Evolutionary conservation across 2,888 invertebrate genomes (phyloP).

Genomic region (Galerucella nymphaeae): DNA sequence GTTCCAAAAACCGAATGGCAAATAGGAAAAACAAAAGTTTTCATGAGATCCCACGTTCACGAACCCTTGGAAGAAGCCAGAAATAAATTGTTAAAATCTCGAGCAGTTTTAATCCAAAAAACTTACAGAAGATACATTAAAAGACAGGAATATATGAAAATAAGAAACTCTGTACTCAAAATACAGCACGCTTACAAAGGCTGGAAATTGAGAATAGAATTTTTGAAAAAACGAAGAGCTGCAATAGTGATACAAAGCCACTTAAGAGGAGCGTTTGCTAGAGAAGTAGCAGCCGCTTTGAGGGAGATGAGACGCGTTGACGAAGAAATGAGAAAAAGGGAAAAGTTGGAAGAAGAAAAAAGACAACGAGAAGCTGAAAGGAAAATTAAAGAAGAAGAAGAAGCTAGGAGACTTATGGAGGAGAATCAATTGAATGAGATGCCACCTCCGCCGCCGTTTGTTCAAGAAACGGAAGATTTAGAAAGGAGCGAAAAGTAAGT

Average conservation of each 20-base stretch:
- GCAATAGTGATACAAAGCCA: constrained; percentile 88
- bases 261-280: constrained; percentile 88
- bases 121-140: constrained; percentile 75
- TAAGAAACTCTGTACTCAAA: constrained; percentile 75
- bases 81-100: constrained; percentile 74
- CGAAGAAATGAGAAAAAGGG: constrained; percentile 85
- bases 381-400: constrained; percentile 67
- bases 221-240: constrained; percentile 83
- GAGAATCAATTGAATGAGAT: constrained; percentile 53
- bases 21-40: constrained; percentile 87
- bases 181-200: constrained; percentile 89
- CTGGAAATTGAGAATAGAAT: constrained; percentile 85
- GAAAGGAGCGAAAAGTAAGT: constrained; percentile 74
- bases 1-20: constrained; percentile 86
- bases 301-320: constrained; percentile 89
- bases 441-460: constrained; percentile 63
- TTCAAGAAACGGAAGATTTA: constrained; percentile 67
- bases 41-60: constrained; percentile 83
- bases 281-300: constrained; percentile 88
- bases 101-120: constrained; percentile 81
- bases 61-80: constrained; percentile 86
- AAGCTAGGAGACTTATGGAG: constrained; percentile 53
- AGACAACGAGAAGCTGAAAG: constrained; percentile 71
- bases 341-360: constrained; percentile 78
- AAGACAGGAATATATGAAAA: constrained; percentile 74